phyloP scores from a whole-genome alignment of 1,140 invertebrate species.

The Aricia agestis region DNA sequence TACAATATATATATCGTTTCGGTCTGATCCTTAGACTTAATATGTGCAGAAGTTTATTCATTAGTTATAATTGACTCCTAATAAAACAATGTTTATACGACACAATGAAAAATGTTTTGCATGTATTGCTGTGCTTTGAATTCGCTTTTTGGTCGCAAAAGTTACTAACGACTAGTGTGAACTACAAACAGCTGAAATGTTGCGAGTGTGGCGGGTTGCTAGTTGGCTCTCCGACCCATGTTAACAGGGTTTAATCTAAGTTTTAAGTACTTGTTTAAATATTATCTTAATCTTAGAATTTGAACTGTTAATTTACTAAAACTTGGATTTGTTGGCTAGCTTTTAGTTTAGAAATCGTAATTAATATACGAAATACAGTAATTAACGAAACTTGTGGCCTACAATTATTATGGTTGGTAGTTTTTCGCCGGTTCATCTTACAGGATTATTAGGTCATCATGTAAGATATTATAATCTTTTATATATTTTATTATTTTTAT shows the following conservation, averaged over 20 bases:
- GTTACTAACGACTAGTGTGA: background rate
- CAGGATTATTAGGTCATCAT: too few species aligned
- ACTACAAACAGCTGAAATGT: background rate
- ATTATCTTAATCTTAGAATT: constrained; percentile 1
- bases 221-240: background rate
- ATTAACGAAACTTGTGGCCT: too few species aligned
- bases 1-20: too few species aligned
- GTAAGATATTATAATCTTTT: too few species aligned
- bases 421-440: too few species aligned
- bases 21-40: too few species aligned
- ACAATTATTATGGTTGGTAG: too few species aligned
- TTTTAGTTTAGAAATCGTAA: background rate
- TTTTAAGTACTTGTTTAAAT: constrained; percentile 4
- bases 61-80: background rate
- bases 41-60: background rate
- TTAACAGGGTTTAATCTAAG: constrained; percentile 3
- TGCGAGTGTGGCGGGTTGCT: background rate
- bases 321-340: background rate
- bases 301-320: background rate
- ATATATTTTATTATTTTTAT: too few species aligned
- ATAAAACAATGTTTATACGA: background rate
- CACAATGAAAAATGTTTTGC: background rate
- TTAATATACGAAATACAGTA: too few species aligned
- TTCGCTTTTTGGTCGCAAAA: background rate
- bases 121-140: background rate